Base-by-base conservation (phyloP, 2,888 invertebrate genomes). In the Hirudinaria manillensis region DNA sequence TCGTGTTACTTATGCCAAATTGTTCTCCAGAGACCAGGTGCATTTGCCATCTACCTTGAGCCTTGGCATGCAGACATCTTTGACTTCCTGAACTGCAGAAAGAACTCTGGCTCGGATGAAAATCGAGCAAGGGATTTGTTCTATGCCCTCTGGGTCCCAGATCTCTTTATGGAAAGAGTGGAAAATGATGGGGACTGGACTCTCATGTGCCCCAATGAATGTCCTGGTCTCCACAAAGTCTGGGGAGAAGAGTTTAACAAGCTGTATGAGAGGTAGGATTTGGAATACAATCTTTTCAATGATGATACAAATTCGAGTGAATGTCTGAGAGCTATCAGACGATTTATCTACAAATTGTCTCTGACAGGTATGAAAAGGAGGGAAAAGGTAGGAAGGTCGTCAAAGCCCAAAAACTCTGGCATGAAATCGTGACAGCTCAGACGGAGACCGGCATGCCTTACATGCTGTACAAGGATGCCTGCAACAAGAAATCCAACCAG, bases 41-140 rank as follows among this genome's bases (percentile, higher is more conserved):
- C 97, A 3, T 96, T 98, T 87, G 96, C 99, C 24, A 90, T 99
- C 77, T 99, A 99, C 83, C 86, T 99, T 74, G 99, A 99, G 86
- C 99, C 99, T 0, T 99, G 99, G 99, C 99, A 99, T 87, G 91
- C 94, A 0, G 98, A 99, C 85, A 88, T 99, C 77, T 93, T 96
- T 84, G 94, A 94, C 77, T 99, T 97, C 86, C 87, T 99, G 73
- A 93, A 97, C 83, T 87, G 97, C 72, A 93, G 92, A 83, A 97
- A 96, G 84, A 99, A 98, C 84, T 95, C 93, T 0, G 81, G 81
- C 21, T 93, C 93, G 83, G 98, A 98, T 84, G 97, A 98, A 85
- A 88, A 91, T 55, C 88, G 98, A 67, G 97, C 98, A 0, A 89
- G 98, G 74, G 98, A 99, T 86, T 87, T 99, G 55, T 99, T 98